phyloP scores from a whole-genome alignment of 2,797 vertebrate species.

The Petrocephalus sullivani region DNA sequence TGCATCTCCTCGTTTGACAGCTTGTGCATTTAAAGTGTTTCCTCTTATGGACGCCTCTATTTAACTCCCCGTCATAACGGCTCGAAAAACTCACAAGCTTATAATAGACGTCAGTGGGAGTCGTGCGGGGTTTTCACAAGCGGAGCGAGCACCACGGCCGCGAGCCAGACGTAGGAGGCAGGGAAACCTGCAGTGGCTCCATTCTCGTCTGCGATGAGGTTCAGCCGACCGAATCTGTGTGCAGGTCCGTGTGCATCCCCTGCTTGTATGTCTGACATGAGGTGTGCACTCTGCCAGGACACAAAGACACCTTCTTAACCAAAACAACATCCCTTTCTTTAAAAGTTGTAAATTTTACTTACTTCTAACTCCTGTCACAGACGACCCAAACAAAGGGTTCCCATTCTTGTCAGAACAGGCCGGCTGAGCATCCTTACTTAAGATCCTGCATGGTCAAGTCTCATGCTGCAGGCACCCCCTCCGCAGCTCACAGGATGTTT shows the following conservation, averaged over 20 bases:
- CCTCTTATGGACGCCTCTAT: not conserved
- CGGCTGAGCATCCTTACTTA: not conserved
- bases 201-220: not conserved
- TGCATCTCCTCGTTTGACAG: not conserved
- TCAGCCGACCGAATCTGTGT: not conserved
- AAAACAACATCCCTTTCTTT: not conserved
- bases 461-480: no score
- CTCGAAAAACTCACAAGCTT: not conserved
- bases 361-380: not conserved
- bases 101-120: conserved; percentile 3
- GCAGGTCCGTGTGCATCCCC: not conserved
- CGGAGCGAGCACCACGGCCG: not conserved
- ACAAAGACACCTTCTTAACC: not conserved
- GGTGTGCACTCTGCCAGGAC: not conserved
- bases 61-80: not conserved
- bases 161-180: not conserved
- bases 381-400: not conserved
- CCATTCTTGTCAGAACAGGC: not conserved
- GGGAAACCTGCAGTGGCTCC: not conserved
- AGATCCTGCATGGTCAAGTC: not conserved
- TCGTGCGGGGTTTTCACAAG: not conserved
- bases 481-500: not conserved
- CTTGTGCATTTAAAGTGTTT: not conserved
- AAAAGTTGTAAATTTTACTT: not conserved
- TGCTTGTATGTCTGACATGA: no score